Base-by-base conservation (phyloP, 2,797 vertebrate species). In the Varecia variegata region DNA sequence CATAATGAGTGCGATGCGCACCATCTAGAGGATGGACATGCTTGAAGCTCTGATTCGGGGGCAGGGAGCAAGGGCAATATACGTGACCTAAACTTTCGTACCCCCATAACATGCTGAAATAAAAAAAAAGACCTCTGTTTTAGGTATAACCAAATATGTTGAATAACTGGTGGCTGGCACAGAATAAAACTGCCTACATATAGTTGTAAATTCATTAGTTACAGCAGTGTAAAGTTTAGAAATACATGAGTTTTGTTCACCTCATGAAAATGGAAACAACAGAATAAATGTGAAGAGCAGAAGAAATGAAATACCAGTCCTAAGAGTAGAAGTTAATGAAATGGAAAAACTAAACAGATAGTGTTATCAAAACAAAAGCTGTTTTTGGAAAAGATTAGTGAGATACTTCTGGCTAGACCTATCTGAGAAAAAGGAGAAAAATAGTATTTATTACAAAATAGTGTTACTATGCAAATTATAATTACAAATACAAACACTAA, bases 261-360 rank as follows among this genome's bases (percentile, higher is more conserved):
- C 40, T 95, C 18, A 71, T 81, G 47, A 95, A 90, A 93, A 94
- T 88, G n/a, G 10, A 92, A 82, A 73, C 30, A 83, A 70, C 9
- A 47, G 2, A 88, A 88, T 71, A 90, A 92, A 88, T 85, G 1
- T 71, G 74, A 90, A 79, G 27, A 88, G 18, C 21, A 88, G 15
- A 97, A 65, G 17, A 93, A 80, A 88, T 58, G n/a, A 90, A 87
- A 74, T 67, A 74, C 35, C 47, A 89, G 20, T 21, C 20, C 5
- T 67, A 88, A 76, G 30, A 90, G 8, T 52, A 90, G 47, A 86
- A 94, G 43, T 87, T 74, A 94, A 67, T 76, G 32, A 94, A 88
- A 77, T 90, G 32, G 27, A 82, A 95, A 95, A 62, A 18, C 32
- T 54, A 81, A 94, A 65, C 5, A 50, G 40, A 60, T 12, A 58